Evolutionary conservation across 2,797 vertebrate genomes (phyloP).

Genomic region (Hybognathus amarus): DNA sequence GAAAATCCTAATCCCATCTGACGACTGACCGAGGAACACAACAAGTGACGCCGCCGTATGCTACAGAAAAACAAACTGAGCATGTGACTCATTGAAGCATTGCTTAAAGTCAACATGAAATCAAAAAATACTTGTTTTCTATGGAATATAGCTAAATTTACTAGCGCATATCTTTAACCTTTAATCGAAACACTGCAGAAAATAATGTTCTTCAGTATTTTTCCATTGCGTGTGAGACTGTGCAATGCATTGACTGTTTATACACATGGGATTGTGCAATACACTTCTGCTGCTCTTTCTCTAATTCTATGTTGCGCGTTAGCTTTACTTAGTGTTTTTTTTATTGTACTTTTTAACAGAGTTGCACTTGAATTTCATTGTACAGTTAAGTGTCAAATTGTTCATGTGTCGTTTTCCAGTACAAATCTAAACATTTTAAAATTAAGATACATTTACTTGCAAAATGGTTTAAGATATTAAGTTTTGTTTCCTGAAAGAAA

Average conservation of each 20-base stretch:
- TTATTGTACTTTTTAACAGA: no score
- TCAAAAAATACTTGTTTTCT: background rate
- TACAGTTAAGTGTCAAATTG: background rate
- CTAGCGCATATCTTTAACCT: background rate
- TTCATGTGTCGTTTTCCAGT: background rate
- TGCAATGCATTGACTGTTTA: no score
- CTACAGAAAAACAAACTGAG: background rate
- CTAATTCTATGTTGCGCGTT: no score
- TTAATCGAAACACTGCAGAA: background rate
- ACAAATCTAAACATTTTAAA: background rate
- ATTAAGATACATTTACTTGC: background rate
- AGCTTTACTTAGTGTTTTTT: no score
- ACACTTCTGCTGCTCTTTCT: no score
- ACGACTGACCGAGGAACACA: background rate
- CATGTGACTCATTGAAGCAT: background rate
- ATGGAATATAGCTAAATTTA: background rate
- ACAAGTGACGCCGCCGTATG: background rate
- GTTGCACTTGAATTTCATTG: no score
- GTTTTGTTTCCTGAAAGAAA: no score
- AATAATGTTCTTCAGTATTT: background rate
- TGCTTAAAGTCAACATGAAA: background rate
- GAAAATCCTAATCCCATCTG: background rate
- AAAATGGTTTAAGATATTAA: background rate
- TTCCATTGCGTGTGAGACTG: background rate
- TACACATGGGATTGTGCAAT: no score